phyloP scores from a whole-genome alignment of 2,888 invertebrate genomes.

The Halictus quadricinctus region DNA sequence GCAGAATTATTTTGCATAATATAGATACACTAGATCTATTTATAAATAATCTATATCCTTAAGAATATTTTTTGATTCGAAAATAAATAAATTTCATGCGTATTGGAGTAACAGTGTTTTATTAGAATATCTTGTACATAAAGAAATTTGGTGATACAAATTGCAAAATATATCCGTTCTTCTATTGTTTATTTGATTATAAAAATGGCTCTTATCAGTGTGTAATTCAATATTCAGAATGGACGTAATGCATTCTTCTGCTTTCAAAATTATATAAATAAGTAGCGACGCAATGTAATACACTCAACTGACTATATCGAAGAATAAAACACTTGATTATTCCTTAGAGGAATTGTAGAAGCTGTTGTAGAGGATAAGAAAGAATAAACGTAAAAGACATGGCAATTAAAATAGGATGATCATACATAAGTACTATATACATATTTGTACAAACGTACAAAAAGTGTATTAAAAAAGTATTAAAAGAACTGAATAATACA shows the following conservation, averaged over 20 bases:
- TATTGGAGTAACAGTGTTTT: slow-evolving; percentile 38
- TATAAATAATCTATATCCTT: too few relatives aligned
- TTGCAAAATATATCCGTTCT: slow-evolving; percentile 44
- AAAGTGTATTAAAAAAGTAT: slow-evolving; percentile 44
- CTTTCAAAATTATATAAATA: slow-evolving; percentile 33
- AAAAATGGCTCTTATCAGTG: background rate
- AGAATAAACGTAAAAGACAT: slow-evolving; percentile 27
- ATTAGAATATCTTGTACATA: slow-evolving; percentile 43
- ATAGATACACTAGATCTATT: too few relatives aligned
- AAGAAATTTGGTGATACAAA: slow-evolving; percentile 27
- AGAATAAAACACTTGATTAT: slow-evolving; percentile 22
- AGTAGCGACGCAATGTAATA: slow-evolving; percentile 11
- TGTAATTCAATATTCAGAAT: background rate
- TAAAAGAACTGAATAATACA: slow-evolving; percentile 48
- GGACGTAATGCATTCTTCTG: background rate
- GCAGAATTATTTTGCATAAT: too few relatives aligned
- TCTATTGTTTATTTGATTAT: slow-evolving; percentile 23
- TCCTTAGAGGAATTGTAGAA: slow-evolving; percentile 28
- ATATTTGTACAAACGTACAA: slow-evolving; percentile 58
- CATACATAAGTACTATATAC: slow-evolving; percentile 66
- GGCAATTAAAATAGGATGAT: slow-evolving; percentile 46
- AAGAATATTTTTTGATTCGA: too few relatives aligned
- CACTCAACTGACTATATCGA: slow-evolving; percentile 26
- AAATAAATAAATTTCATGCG: slow-evolving; percentile 6
- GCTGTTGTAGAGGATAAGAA: slow-evolving; percentile 32